Percentiles rank a stretch among this genome's conserved stretches.
These are phyloP conservation scores for Malurus leucopterus DNA, from an alignment of 2,797 vertebrate genomes.

Conservation along the genomic window DNA sequence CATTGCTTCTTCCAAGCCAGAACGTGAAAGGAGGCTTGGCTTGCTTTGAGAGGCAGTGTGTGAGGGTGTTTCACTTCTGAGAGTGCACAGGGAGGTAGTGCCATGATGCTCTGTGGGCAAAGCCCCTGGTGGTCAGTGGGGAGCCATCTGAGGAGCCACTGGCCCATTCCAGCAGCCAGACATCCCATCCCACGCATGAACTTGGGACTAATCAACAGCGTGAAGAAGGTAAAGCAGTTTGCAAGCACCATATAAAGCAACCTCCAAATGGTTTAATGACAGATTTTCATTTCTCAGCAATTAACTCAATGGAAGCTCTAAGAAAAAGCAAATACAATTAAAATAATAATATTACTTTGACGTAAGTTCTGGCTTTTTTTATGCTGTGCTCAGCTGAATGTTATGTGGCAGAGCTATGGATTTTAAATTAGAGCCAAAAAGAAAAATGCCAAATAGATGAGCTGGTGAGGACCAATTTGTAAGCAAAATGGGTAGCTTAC, in stretches of 20 bases:
- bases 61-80: neutral
- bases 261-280: neutral
- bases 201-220: neutral
- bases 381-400: neutral
- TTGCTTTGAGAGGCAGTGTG: neutral
- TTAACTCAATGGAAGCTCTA: neutral
- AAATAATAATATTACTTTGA: neutral
- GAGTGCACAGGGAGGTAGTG: neutral
- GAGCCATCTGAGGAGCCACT: neutral
- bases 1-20: neutral
- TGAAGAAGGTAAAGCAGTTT: neutral
- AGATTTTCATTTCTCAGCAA: neutral
- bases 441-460: slow-evolving; percentile 12
- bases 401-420: neutral
- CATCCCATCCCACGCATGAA: neutral
- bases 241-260: neutral
- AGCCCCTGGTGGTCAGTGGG: neutral
- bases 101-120: neutral
- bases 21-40: neutral
- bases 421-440: slow-evolving; percentile 20
- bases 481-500: slow-evolving; percentile 15
- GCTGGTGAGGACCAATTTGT: slow-evolving; percentile 5
- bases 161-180: neutral
- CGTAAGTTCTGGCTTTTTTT: neutral
- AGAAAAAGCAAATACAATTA: neutral